phyloP scores from a whole-genome alignment of 2,113 vertebrate species.

The Cyanoliseus patagonus region DNA sequence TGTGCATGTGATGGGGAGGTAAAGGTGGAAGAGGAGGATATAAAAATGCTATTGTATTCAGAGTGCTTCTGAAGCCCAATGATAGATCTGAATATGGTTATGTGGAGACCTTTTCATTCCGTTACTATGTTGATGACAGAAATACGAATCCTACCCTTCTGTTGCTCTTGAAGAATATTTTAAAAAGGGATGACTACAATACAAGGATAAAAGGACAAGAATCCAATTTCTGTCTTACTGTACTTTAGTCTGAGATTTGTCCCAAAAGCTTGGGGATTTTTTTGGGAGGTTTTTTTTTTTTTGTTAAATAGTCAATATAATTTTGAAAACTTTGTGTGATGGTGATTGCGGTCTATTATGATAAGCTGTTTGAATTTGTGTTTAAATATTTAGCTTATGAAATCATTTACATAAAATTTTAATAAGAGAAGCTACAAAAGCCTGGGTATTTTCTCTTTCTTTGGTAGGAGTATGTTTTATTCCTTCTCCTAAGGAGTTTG shows the following conservation, averaged over 20 bases:
- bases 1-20: rapidly evolving
- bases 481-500: not conserved
- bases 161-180: not conserved
- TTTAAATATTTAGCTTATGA: not conserved
- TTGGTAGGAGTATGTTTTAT: not conserved
- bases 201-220: not conserved
- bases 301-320: not conserved
- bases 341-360: not conserved
- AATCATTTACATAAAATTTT: not conserved
- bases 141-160: not conserved
- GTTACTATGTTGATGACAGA: not conserved
- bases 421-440: not conserved
- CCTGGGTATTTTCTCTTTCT: not conserved
- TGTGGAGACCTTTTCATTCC: not conserved
- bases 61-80: not conserved
- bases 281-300: not conserved
- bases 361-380: not conserved
- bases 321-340: not conserved
- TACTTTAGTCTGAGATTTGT: not conserved
- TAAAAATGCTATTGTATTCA: not conserved
- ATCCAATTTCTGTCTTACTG: not conserved
- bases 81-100: not conserved
- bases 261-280: not conserved
- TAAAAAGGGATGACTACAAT: not conserved
- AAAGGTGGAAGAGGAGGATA: not conserved